Evolutionary conservation across 2,797 vertebrate genomes (phyloP).

Genomic region (Spheniscus humboldti): DNA sequence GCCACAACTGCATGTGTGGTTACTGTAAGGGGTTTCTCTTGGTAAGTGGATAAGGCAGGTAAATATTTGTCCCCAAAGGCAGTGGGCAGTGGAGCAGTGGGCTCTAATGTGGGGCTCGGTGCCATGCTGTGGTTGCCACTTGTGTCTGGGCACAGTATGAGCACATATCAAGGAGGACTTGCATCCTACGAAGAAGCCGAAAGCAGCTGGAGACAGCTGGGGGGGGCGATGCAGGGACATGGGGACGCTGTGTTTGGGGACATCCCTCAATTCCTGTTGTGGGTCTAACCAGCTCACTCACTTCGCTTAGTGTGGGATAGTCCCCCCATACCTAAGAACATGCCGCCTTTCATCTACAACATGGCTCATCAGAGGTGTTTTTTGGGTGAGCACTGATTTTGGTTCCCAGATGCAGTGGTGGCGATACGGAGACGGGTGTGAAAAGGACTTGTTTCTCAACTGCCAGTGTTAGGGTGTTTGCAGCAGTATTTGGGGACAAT

Average conservation of each 20-base stretch:
- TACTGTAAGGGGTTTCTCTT: not conserved
- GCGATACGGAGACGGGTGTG: rapidly evolving
- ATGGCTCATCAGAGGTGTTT: rapidly evolving
- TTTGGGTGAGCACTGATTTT: not conserved
- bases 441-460: not conserved
- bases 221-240: rapidly evolving
- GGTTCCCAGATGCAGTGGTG: not conserved
- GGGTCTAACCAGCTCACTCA: not conserved
- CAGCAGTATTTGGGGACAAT: not conserved
- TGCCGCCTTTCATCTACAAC: not conserved
- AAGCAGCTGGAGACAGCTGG: not conserved
- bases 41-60: not conserved
- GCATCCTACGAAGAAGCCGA: not conserved
- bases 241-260: not conserved
- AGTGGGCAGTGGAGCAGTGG: not conserved
- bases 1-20: rapidly evolving
- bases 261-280: not conserved
- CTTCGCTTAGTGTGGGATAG: rapidly evolving
- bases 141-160: not conserved
- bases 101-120: not conserved
- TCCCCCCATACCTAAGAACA: rapidly evolving
- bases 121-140: not conserved
- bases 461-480: too few relatives aligned
- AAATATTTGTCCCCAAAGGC: not conserved
- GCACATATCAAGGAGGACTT: not conserved